Percentiles rank a stretch among this genome's conserved stretches.
These are phyloP conservation scores for Mycetomoellerius zeteki DNA, from an alignment of 1,140 invertebrate species.

Conservation along the genomic window DNA sequence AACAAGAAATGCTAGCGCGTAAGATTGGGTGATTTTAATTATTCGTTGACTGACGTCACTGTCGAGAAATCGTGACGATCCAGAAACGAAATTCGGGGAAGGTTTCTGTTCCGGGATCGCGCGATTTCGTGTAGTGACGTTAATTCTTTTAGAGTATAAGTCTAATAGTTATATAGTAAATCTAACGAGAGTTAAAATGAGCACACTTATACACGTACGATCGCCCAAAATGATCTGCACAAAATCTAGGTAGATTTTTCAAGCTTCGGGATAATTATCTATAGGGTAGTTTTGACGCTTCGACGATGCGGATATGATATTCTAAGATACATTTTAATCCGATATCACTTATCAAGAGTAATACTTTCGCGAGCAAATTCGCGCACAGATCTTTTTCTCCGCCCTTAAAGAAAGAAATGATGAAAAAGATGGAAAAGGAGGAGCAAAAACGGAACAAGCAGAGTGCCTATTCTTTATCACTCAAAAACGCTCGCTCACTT, in stretches of 20 bases:
- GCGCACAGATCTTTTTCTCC: slow-evolving; percentile 51
- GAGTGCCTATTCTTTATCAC: slow-evolving; percentile 68
- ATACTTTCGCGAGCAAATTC: slow-evolving; percentile 31
- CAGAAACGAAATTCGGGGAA: slow-evolving; percentile 85
- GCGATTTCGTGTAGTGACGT: slow-evolving; percentile 21
- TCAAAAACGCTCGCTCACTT: slow-evolving; percentile 68
- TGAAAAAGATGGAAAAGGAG: neutral
- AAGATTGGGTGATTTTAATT: slow-evolving; percentile 29
- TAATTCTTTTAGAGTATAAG: neutral
- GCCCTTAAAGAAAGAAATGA: slow-evolving; percentile 22
- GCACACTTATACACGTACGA: neutral
- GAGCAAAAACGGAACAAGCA: slow-evolving; percentile 43
- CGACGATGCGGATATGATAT: slow-evolving; percentile 31
- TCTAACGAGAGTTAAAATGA: neutral
- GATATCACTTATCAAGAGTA: slow-evolving; percentile 49
- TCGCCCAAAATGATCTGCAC: slow-evolving; percentile 3
- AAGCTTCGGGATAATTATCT: slow-evolving; percentile 20
- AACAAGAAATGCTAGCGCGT: slow-evolving; percentile 5
- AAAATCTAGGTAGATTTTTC: slow-evolving; percentile 13
- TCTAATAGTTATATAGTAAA: neutral
- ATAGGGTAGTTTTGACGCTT: slow-evolving; percentile 34
- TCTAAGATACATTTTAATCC: slow-evolving; percentile 35
- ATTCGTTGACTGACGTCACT: neutral
- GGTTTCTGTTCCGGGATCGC: slow-evolving; percentile 81
- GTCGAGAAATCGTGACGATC: slow-evolving; percentile 67